Base-by-base conservation (phyloP, 2,113 vertebrate genomes). In the Vireo altiloquus region DNA sequence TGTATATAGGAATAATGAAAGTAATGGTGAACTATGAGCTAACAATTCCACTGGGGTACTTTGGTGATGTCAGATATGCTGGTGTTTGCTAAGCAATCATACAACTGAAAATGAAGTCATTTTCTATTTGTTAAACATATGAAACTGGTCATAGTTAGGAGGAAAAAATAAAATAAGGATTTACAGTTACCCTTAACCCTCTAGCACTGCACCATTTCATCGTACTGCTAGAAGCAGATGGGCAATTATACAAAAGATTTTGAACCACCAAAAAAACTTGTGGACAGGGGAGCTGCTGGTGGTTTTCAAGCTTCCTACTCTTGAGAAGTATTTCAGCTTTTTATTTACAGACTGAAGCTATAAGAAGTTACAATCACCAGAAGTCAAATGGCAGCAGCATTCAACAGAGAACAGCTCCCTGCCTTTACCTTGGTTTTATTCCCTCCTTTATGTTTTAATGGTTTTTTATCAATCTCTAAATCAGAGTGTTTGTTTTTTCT, bases 371-470 rank as follows among this genome's bases (percentile, higher is more conserved):
- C 54, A 93, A 52, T 56, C 70, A 83, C 50, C 60, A 75, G 50
- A 90, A 92, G 64, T 68, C 59, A 89, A 74, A 70, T 17, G 70
- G 59, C 59, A 77, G 59, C 74, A 94, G 70, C 61, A 88, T 52
- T 40, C 79, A 80, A 31, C 30, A 88, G 22, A 87, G 19, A 88
- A 18, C 28, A 92, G 71, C 28, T 89, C 47, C 49, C 42, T 57
- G 50, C 39, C 54, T 94, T 81, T 31, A 72, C 71, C 39, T 77
- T 47, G 35, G 7, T 92, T 89, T 90, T 64, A 70, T 75, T 44
- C 18, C 30, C 4, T 71, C 11, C 22, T 23, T 50, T 64, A 31
- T n/a, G 33, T 50, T 86, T 82, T 76, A 88, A 65, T 33, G 16
- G 65, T 93, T 88, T 80, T 56, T 75, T 90, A 91, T 46, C 40